A percentile compares a stretch with the other conserved stretches of the same genome.
Evolutionary conservation across 2,888 invertebrate species (phyloP).

Genomic region (Magallana nippona): DNA sequence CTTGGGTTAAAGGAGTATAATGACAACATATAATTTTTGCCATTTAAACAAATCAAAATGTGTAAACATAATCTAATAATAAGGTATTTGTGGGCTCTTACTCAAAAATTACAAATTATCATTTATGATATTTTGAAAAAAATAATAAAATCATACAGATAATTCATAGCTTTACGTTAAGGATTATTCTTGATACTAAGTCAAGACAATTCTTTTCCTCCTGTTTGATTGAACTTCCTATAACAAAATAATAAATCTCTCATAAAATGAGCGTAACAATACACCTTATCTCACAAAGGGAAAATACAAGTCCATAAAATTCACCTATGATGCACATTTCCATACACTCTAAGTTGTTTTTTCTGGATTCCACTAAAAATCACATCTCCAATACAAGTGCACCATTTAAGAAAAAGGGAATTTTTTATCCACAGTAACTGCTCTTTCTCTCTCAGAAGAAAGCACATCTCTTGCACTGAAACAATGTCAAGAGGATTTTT

Average conservation of each 20-base stretch:
- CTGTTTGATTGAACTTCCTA: background rate
- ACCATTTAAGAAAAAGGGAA: background rate
- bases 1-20: no score
- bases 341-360: background rate
- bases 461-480: background rate
- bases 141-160: no score
- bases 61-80: no score
- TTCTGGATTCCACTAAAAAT: constrained; percentile 8
- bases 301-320: background rate
- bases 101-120: no score
- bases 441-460: background rate
- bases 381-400: background rate
- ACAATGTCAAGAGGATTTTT: constrained; percentile 7
- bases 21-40: no score
- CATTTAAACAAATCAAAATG: no score
- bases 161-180: no score
- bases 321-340: background rate
- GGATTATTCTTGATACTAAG: no score
- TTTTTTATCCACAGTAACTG: background rate
- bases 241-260: background rate
- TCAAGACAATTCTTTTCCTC: no score
- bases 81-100: no score
- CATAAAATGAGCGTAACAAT: background rate
- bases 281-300: no score
- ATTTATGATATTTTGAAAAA: no score